A percentile compares a stretch with the other conserved stretches of the same genome.
Evolutionary conservation across 1,140 invertebrate species (phyloP).

Genomic region (Cydia splendana): DNA sequence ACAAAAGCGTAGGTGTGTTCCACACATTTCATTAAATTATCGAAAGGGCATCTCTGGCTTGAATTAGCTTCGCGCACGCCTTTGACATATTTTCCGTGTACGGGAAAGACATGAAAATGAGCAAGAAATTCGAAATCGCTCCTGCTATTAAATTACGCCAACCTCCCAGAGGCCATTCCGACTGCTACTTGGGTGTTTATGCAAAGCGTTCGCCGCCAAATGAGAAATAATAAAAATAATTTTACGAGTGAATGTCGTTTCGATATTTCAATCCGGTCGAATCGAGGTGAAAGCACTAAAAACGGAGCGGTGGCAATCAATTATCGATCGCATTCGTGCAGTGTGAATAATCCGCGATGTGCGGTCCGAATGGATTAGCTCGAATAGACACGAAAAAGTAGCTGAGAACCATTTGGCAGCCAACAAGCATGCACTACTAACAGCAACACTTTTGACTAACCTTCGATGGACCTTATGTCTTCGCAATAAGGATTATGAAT

Average conservation of each 20-base stretch:
- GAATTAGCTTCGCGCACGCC: too few species aligned
- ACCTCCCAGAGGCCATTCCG: constrained; percentile 39
- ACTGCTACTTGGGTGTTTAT: constrained; percentile 61
- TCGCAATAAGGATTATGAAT: too few species aligned
- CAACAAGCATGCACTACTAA: background rate
- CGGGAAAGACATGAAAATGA: background rate
- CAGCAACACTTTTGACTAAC: too few species aligned
- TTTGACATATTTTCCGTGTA: too few species aligned
- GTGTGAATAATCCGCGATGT: constrained; percentile 31
- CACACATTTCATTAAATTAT: too few species aligned
- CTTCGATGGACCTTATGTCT: too few species aligned
- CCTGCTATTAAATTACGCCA: background rate
- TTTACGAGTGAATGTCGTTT: constrained; percentile 51
- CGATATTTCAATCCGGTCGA: constrained; percentile 50
- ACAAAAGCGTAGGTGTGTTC: too few species aligned
- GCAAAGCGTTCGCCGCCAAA: constrained; percentile 52
- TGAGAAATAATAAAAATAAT: constrained; percentile 51
- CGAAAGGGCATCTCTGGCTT: too few species aligned
- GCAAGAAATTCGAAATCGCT: background rate
- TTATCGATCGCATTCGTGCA: constrained; percentile 26
- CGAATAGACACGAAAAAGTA: background rate
- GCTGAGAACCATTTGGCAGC: background rate
- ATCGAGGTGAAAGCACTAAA: constrained; percentile 50
- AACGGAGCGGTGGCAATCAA: constrained; percentile 32
- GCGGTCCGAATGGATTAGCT: constrained; percentile 44